Base-by-base conservation (phyloP, 1,140 invertebrate species). In the Trichonephila clavipes region DNA sequence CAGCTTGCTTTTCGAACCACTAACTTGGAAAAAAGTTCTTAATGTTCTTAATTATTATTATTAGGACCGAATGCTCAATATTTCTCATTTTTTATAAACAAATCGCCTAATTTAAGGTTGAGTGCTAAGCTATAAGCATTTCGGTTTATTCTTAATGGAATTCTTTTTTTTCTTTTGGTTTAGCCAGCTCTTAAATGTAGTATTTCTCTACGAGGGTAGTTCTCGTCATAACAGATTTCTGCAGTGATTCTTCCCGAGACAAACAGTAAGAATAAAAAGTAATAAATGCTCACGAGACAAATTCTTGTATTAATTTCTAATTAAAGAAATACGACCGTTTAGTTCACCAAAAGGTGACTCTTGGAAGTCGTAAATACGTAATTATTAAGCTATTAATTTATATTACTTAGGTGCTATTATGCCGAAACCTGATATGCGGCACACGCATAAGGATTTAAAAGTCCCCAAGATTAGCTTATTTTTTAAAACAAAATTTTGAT, bases 11-110 rank as follows among this genome's bases (percentile, higher is more conserved):
- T 90, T 51, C 51, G 44, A 44, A 59, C 82, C 85, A 62, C 85
- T 64, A 87, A 87, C 58, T 62, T 87, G 44, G 66, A 92, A 92
- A 92, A 92, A 87, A 72, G 82, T 86, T 87, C 44, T 69, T 92
- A 92, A 92, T 92, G 91, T 87, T 92, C 91, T 92, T 92, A 92
- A 92, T 92, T 92, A 92, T 92, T 92, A 92, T 92, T 92, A 92
- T 92, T 92, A 87, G 91, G 82, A 87, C 59, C 59, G 83, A 87
- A 87, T 72, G 81, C 44, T 87, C 44, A 69, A 87, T 59, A 77
- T 89, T 89, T 89, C 88, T 72, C 62, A 77, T 85, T 92, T 92
- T 92, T 87, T 77, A 28, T 58, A 85, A 51, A 85, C 34, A 85
- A 85, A 92, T 81, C 89, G 69, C 59, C 69, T 81, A 90, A 82